Conservation (phyloP, 2,888 invertebrate genomes). For the Lithophane socia region DNA sequence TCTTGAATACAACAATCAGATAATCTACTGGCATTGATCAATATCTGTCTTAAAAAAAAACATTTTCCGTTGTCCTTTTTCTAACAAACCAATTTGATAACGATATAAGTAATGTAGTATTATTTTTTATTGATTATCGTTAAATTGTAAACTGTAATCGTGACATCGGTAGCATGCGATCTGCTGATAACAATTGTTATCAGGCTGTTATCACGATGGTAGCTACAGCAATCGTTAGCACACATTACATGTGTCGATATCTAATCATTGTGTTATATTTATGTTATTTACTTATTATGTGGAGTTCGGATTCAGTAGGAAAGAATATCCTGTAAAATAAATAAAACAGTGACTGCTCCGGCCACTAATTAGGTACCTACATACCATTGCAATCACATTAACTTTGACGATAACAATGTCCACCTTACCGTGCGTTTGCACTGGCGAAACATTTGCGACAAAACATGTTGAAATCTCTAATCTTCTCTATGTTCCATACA, state of each 20-base stretch:
- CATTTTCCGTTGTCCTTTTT: not conserved
- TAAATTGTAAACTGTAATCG: conserved; percentile 56
- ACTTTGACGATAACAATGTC: too few relatives aligned
- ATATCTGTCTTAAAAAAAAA: conserved; percentile 17
- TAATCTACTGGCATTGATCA: conserved; percentile 15
- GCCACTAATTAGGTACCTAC: not conserved
- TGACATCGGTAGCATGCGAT: conserved; percentile 65
- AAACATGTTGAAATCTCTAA: too few relatives aligned
- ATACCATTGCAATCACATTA: not conserved
- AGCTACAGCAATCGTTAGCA: conserved; percentile 57
- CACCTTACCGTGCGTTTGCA: too few relatives aligned
- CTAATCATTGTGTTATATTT: conserved; percentile 53
- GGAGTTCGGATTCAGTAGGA: conserved; percentile 6
- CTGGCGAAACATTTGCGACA: too few relatives aligned
- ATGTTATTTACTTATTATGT: conserved; percentile 31
- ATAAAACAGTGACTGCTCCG: not conserved
- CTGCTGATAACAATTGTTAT: conserved; percentile 60
- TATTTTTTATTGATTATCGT: conserved; percentile 45
- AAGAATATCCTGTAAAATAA: too few relatives aligned
- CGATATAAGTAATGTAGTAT: conserved; percentile 14
- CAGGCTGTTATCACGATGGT: conserved; percentile 57
- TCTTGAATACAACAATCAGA: conserved; percentile 7
- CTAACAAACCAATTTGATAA: conserved; percentile 27
- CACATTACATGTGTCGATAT: conserved; percentile 59
- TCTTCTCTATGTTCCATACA: too few relatives aligned